These are phyloP conservation scores for Ypsolopha sequella DNA, from an alignment of 2,888 invertebrate genomes.

Conservation along the genomic window DNA sequence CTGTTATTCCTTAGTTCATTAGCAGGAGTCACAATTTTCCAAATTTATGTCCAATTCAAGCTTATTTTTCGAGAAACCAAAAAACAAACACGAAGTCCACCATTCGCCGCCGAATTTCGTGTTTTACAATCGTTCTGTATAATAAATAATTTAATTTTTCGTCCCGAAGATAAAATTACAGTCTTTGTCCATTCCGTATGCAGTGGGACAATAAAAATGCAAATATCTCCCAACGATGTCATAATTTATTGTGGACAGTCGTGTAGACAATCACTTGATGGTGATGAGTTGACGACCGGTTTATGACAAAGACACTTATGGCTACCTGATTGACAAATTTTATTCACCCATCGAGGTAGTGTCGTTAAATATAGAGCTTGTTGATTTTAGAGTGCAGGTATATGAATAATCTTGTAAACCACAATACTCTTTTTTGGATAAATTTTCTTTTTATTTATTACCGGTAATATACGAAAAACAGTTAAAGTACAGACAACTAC, in stretches of 20 bases:
- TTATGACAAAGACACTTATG: conserved; percentile 16
- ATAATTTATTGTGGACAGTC: conserved; percentile 47
- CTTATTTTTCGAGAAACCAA: too few species aligned
- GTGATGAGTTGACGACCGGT: conserved; percentile 26
- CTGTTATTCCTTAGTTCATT: too few species aligned
- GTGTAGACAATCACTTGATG: conserved; percentile 30
- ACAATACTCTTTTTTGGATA: too few species aligned
- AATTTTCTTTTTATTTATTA: too few species aligned
- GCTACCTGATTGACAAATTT: conserved; percentile 4
- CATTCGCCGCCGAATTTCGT: conserved; percentile 12
- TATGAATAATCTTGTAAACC: background rate
- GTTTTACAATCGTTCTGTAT: conserved; percentile 43
- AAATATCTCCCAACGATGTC: conserved; percentile 50
- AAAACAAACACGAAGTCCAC: background rate
- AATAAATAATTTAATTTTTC: conserved; percentile 67
- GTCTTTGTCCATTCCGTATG: conserved; percentile 43
- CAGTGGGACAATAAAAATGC: conserved; percentile 61
- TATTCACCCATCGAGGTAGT: background rate
- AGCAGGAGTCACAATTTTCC: too few species aligned
- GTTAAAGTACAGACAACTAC: too few species aligned
- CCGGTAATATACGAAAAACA: too few species aligned
- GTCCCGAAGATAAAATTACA: conserved; percentile 50
- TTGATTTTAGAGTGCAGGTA: background rate
- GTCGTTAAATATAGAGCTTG: background rate
- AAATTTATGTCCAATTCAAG: too few species aligned